phyloP scores from a whole-genome alignment of 2,888 invertebrate species.

The Tenodera sinensis region DNA sequence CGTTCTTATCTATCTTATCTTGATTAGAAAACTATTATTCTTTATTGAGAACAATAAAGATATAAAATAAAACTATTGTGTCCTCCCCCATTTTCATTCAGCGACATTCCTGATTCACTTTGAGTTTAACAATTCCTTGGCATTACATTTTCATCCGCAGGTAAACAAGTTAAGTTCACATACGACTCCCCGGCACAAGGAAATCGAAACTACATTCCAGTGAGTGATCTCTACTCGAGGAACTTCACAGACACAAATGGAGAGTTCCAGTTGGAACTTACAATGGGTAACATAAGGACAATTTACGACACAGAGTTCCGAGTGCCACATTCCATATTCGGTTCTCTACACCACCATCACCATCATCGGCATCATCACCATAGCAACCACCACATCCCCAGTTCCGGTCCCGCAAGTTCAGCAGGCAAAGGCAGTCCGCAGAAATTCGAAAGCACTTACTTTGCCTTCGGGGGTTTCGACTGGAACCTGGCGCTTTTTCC shows the following conservation, averaged over 20 bases:
- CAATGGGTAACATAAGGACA: slow-evolving; percentile 70
- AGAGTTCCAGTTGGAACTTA: slow-evolving; percentile 75
- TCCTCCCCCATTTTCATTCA: neutral
- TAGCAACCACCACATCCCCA: slow-evolving; percentile 11
- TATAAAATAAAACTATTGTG: too few relatives aligned
- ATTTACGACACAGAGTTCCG: slow-evolving; percentile 69
- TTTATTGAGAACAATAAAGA: too few relatives aligned
- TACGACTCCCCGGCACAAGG: slow-evolving; percentile 69
- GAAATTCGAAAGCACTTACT: slow-evolving; percentile 62
- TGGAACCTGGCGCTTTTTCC: slow-evolving; percentile 70
- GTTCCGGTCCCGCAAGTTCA: neutral
- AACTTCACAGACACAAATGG: slow-evolving; percentile 76
- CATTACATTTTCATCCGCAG: neutral
- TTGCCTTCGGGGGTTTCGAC: slow-evolving; percentile 77
- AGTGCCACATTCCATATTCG: slow-evolving; percentile 52
- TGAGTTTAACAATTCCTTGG: neutral
- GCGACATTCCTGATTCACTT: neutral
- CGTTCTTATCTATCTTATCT: too few relatives aligned
- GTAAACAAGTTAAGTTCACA: slow-evolving; percentile 55
- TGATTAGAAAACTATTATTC: too few relatives aligned
- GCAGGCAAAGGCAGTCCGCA: slow-evolving; percentile 28
- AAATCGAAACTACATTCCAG: slow-evolving; percentile 67
- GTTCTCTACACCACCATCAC: slow-evolving; percentile 33
- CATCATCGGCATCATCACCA: slow-evolving; percentile 36
- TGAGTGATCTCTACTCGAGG: slow-evolving; percentile 64